Evolutionary conservation across 2,888 invertebrate genomes (phyloP), one percentile per base, ranked within the genome.

Genomic region (Erpobdella octoculata): DNA sequence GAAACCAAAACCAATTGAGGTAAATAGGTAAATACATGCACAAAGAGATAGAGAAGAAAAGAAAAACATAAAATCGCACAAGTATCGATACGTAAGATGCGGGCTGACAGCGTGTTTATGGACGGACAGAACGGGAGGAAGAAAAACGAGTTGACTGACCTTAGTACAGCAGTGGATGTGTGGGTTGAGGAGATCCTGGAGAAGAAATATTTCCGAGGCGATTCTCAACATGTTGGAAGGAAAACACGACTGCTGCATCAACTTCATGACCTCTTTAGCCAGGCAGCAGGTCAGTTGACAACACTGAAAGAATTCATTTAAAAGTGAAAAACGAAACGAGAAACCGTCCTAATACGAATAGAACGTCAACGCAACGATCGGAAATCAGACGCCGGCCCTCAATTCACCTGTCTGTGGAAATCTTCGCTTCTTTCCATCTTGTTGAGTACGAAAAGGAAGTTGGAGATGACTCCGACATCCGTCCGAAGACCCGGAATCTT

Each of bases 201-300:
- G 66, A 3, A 71, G 66, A 25, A 71, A 71, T 33, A 64, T 71
- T 53, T 71, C 71, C 2, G 71, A 71, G 18, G 71, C 65, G 36
- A 71, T 71, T 25, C 65, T 35, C 6, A 65, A 25, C 1, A 71
- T 36, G 0, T 58, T 35, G 15, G 46, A 33, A 21, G 64, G 64
- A 58, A 65, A 71, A 1, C 48, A 48, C 25, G 37, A 48, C 33
- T 28, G 36, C 31, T 65, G 33, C 71, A 71, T 71, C 12, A 53
- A 35, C n/a, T 71, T 46, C 41, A 71, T 71, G 21, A 71, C 71
- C 35, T 71, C 65, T 58, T 66, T 71, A 1, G 71, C 71, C n/a
- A 59, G 58, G 36, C 71, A 71, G 37, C 71, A 71, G 8, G 71
- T 48, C 35, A 71, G 48, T 18, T 71, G 41, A 46, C 71, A 71